Evolutionary conservation across 2,113 vertebrate genomes (phyloP).

Genomic region (Cottus gobio): DNA sequence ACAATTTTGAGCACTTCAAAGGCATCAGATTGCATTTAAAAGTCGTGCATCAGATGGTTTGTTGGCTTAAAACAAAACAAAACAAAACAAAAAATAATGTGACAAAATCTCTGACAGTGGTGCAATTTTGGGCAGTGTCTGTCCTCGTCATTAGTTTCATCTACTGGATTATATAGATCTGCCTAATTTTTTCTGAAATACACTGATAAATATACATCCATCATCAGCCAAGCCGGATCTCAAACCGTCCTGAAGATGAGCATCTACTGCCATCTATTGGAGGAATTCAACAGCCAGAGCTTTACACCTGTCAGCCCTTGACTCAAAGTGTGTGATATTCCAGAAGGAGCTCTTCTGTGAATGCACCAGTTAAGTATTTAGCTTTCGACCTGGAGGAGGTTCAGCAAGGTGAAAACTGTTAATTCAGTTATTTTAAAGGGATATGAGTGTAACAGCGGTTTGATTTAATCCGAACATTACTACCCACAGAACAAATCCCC

Average conservation of each 20-base stretch:
- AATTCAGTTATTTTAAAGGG: conserved; percentile 8
- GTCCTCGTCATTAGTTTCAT: conserved; percentile 28
- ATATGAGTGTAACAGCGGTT: conserved; percentile 14
- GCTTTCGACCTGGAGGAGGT: neutral
- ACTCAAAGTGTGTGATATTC: neutral
- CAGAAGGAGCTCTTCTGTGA: neutral
- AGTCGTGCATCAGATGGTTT: neutral
- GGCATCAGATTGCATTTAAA: neutral
- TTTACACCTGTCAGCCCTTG: neutral
- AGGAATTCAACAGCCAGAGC: neutral
- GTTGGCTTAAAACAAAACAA: neutral
- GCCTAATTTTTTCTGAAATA: neutral
- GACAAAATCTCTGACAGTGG: conserved; percentile 18
- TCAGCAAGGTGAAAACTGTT: conserved; percentile 1
- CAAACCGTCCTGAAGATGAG: conserved; percentile 19
- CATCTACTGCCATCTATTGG: conserved; percentile 73
- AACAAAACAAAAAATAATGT: conserved; percentile 3
- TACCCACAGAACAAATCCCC: neutral
- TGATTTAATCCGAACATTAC: conserved; percentile 32
- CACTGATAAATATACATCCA: neutral
- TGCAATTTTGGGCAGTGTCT: conserved; percentile 15
- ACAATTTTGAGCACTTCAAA: conserved; percentile 1
- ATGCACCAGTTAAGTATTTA: neutral
- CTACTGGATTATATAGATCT: conserved; percentile 13
- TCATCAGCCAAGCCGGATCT: neutral